Evolutionary conservation across 2,888 invertebrate species (phyloP).

Genomic region (Zootermopsis nevadensis): DNA sequence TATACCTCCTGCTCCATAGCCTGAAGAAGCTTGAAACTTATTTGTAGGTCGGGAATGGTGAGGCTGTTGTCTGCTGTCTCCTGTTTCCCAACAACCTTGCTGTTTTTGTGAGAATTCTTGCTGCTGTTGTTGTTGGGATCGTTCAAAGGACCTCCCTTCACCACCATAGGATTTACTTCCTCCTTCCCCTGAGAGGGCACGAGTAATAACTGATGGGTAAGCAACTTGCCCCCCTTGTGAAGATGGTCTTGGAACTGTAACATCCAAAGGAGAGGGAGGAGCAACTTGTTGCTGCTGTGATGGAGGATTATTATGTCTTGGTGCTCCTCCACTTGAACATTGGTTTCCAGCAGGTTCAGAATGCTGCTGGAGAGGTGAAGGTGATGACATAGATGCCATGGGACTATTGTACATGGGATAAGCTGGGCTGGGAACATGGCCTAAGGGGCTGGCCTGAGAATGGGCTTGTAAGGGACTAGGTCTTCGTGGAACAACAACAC

Average conservation of each 20-base stretch:
- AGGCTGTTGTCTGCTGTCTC: slow-evolving; percentile 59
- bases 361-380: slow-evolving; percentile 71
- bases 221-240: slow-evolving; percentile 72
- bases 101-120: slow-evolving; percentile 60
- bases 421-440: slow-evolving; percentile 81
- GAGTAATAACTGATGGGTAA: slow-evolving; percentile 86
- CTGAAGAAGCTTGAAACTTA: slow-evolving; percentile 43
- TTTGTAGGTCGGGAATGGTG: slow-evolving; percentile 52
- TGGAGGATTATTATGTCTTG: slow-evolving; percentile 61
- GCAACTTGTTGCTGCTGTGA: slow-evolving; percentile 62
- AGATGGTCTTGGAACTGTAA: slow-evolving; percentile 74
- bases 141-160: slow-evolving; percentile 59
- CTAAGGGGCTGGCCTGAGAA: slow-evolving; percentile 78
- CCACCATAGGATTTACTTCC: slow-evolving; percentile 35
- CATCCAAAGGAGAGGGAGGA: slow-evolving; percentile 78
- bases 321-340: slow-evolving; percentile 50
- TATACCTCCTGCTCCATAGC: slow-evolving; percentile 56
- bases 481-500: slow-evolving; percentile 73
- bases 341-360: slow-evolving; percentile 58
- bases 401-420: slow-evolving; percentile 89
- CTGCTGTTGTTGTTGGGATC: slow-evolving; percentile 56
- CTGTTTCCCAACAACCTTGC: slow-evolving; percentile 61
- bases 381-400: slow-evolving; percentile 79
- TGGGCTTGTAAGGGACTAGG: slow-evolving; percentile 77
- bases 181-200: slow-evolving; percentile 63